phyloP scores from a whole-genome alignment of 2,797 vertebrate genomes.

The Caiman crocodilus region DNA sequence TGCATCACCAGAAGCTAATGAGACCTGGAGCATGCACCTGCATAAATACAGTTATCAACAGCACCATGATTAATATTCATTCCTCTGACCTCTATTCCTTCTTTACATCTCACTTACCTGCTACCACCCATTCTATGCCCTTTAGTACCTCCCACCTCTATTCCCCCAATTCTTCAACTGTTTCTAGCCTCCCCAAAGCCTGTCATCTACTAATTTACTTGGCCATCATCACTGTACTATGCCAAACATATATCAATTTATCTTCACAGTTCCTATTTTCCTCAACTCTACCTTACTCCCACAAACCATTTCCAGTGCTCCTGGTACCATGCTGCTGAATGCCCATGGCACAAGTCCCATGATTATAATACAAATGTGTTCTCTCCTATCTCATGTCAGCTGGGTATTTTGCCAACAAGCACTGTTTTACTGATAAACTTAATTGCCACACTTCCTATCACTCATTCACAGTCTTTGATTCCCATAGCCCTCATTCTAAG shows the following conservation, averaged over 20 bases:
- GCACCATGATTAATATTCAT: background rate
- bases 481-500: background rate
- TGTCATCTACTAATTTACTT: background rate
- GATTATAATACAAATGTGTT: background rate
- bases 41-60: background rate
- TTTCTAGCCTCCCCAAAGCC: background rate
- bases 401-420: background rate
- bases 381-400: background rate
- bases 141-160: background rate
- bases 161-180: accelerated
- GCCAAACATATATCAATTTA: background rate
- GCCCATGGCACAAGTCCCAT: background rate
- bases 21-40: background rate
- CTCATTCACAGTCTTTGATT: background rate
- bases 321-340: background rate
- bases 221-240: background rate
- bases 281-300: background rate
- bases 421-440: background rate
- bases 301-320: background rate
- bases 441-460: background rate
- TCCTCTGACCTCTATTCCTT: background rate
- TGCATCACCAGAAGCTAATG: background rate
- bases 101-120: background rate
- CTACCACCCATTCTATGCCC: background rate
- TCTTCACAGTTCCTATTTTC: background rate